Percentiles rank a stretch among this genome's conserved stretches.
phyloP scores from a whole-genome alignment of 2,888 invertebrate species.

The Tachystola acroxantha region DNA sequence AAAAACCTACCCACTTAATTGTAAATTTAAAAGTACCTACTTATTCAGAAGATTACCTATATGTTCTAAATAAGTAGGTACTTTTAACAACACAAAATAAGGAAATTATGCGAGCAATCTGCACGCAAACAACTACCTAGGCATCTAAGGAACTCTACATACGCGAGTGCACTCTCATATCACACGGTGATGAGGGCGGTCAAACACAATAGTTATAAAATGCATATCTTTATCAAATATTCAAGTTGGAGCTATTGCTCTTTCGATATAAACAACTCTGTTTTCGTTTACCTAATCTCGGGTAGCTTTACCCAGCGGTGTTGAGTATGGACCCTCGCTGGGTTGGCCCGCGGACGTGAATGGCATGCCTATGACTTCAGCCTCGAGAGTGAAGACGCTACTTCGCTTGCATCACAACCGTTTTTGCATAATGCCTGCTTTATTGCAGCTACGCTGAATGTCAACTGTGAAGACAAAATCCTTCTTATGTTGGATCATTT shows the following conservation, averaged over 20 bases:
- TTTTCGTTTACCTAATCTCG: constrained; percentile 56
- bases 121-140: too few relatives aligned
- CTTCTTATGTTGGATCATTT: constrained; percentile 11
- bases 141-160: too few relatives aligned
- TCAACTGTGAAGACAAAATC: constrained; percentile 50
- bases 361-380: constrained; percentile 29
- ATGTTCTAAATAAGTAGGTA: too few relatives aligned
- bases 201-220: neutral
- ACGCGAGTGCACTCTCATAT: too few relatives aligned
- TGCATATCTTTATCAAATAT: constrained; percentile 25
- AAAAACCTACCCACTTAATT: too few relatives aligned
- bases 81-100: too few relatives aligned
- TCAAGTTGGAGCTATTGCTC: constrained; percentile 33
- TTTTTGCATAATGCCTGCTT: constrained; percentile 58
- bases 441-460: constrained; percentile 57
- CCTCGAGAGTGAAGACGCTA: constrained; percentile 42
- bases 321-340: constrained; percentile 26
- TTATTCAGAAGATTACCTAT: too few relatives aligned
- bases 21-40: too few relatives aligned
- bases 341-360: constrained; percentile 48
- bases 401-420: constrained; percentile 27
- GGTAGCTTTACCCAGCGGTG: constrained; percentile 27
- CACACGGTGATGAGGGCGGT: too few relatives aligned
- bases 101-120: too few relatives aligned
- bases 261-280: constrained; percentile 45